Evolutionary conservation across 2,888 invertebrate species (phyloP).

Genomic region (Cataglyphis cursor): DNA sequence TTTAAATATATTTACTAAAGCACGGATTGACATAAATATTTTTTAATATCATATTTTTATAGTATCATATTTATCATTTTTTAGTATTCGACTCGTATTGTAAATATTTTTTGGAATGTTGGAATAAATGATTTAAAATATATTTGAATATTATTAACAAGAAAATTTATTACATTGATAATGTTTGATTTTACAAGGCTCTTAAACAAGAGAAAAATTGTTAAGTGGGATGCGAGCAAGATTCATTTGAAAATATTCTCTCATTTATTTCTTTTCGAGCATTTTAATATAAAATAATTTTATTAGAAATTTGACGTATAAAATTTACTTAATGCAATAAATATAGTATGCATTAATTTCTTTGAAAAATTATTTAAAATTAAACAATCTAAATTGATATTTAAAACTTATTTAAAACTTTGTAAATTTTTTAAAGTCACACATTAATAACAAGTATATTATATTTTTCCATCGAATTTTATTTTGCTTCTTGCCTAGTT

Average conservation of each 20-base stretch:
- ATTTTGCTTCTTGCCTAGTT: neutral
- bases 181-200: conserved; percentile 19
- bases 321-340: neutral
- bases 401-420: neutral
- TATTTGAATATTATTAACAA: conserved; percentile 17
- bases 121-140: neutral
- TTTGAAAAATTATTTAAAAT: neutral
- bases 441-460: neutral
- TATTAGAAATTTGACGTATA: neutral
- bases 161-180: conserved; percentile 18
- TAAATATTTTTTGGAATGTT: neutral
- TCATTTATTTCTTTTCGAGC: conserved; percentile 10
- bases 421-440: neutral
- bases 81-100: neutral
- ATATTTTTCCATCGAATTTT: neutral
- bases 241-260: conserved; percentile 22
- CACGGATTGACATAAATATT: neutral
- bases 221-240: conserved; percentile 20
- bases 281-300: conserved; percentile 6
- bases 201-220: conserved; percentile 20
- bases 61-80: no score
- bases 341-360: neutral
- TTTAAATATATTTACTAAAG: neutral
- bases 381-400: neutral
- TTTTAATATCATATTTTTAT: no score